A percentile compares a stretch with the other conserved stretches of the same genome.
These are phyloP conservation scores for Alentia gelatinosa DNA, from an alignment of 2,888 invertebrate species.

Conservation along the genomic window DNA sequence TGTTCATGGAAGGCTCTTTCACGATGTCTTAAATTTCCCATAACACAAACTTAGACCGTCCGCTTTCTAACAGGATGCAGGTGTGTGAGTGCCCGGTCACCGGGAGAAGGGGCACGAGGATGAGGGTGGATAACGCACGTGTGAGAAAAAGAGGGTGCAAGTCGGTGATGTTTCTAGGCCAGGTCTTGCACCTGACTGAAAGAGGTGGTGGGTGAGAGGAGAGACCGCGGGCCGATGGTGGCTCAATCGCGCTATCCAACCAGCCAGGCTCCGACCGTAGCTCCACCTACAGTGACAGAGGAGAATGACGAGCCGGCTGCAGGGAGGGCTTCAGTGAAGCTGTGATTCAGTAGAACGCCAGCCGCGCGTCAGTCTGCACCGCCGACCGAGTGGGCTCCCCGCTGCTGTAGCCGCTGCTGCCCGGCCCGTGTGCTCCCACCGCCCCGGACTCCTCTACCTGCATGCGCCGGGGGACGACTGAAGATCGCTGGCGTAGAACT, in stretches of 20 bases:
- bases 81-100: not conserved
- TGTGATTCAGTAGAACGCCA: not conserved
- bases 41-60: not conserved
- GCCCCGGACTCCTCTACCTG: not conserved
- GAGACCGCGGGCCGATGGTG: not conserved
- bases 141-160: not conserved
- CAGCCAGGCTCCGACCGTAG: not conserved
- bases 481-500: no score
- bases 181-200: not conserved
- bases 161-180: not conserved
- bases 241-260: not conserved
- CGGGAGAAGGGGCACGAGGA: no score
- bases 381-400: not conserved
- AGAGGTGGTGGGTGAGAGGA: not conserved
- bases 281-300: slow-evolving; percentile 19
- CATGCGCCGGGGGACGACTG: not conserved
- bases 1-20: not conserved
- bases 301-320: not conserved
- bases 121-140: not conserved
- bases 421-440: not conserved
- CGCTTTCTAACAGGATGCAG: not conserved
- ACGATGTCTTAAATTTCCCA: not conserved
- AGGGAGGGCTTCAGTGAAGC: not conserved
- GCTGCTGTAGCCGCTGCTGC: not conserved
- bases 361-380: no score